Evolutionary conservation across 2,797 vertebrate species (phyloP), one percentile per base, ranked within the genome.

Genomic region (Syngnathus acus): DNA sequence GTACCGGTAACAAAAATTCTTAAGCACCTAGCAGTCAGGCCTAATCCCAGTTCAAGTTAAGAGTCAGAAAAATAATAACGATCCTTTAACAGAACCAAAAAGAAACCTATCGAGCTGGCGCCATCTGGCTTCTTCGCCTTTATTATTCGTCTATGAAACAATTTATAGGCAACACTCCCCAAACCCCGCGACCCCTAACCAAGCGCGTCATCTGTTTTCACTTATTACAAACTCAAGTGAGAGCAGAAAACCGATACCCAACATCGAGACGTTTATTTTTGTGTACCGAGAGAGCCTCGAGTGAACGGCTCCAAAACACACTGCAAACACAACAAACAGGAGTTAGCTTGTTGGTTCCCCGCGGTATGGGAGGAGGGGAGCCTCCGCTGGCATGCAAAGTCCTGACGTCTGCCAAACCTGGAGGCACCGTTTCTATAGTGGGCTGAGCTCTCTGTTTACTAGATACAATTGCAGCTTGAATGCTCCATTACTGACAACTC

Each of bases 311-410:
- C 50, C 26, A 65, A 51, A 53, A 42, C 50, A 53, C 48, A 51
- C 23, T 48, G 59, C 69, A 69, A 53, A 68, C 60, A 64, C 77
- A 40, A 78, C 78, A 84, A 81, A 82, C 68, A 61, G 65, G 74
- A 82, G 78, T 78, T 76, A 59, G 78, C 77, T 74, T 80, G 80
- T 84, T 85, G 75, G 75, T 79, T 73, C 66, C 72, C 68, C 66
- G 65, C 81, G 80, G 80, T 73, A 75, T 77, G 82, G 83, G 83
- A 84, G 83, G 78, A 76, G 82, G 32, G 82, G 84, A 81, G 74
- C 71, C 61, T 23, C 70, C 81, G 50, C 73, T 87, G 88, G 85
- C 84, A 80, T 5, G 4, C 70, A 80, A 73, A 76, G 55, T 45
- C 78, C 77, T 78, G 70, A 78, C 72, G 19, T 81, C 68, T 67